phyloP scores from a whole-genome alignment of 2,797 vertebrate genomes.

The Allochrocebus solatus region DNA sequence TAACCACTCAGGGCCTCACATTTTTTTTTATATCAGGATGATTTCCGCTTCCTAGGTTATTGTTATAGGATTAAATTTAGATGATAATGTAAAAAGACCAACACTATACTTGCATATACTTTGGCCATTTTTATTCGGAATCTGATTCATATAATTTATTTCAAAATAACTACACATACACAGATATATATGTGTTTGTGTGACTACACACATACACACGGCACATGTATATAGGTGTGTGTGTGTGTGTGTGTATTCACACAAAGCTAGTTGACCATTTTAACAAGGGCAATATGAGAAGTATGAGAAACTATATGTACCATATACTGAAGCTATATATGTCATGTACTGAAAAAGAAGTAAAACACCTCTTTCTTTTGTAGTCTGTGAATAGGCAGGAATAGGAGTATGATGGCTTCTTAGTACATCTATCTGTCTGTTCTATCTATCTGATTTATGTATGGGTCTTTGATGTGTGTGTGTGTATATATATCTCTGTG shows the following conservation, averaged over 20 bases:
- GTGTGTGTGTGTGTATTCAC: neutral
- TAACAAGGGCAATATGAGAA: neutral
- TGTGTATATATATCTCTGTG: neutral
- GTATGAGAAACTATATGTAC: neutral
- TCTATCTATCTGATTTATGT: neutral
- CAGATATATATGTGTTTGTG: neutral
- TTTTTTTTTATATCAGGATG: conserved; percentile 33
- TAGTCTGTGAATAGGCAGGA: conserved; percentile 6
- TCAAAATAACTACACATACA: neutral
- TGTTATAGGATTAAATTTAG: conserved; percentile 22
- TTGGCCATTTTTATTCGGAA: conserved; percentile 33
- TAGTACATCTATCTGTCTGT: neutral
- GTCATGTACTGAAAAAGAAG: neutral
- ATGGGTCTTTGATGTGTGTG: neutral
- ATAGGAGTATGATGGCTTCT: neutral
- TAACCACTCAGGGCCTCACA: neutral
- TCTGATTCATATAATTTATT: conserved; percentile 33
- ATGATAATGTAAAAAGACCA: neutral
- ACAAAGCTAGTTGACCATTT: neutral
- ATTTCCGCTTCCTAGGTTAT: conserved; percentile 31
- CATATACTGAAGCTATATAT: neutral
- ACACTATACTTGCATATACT: neutral
- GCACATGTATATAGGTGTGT: neutral
- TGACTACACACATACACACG: neutral
- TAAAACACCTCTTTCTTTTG: neutral